Base-by-base conservation (phyloP, 2,113 vertebrate species). In the Cyanoramphus novaezelandiae region DNA sequence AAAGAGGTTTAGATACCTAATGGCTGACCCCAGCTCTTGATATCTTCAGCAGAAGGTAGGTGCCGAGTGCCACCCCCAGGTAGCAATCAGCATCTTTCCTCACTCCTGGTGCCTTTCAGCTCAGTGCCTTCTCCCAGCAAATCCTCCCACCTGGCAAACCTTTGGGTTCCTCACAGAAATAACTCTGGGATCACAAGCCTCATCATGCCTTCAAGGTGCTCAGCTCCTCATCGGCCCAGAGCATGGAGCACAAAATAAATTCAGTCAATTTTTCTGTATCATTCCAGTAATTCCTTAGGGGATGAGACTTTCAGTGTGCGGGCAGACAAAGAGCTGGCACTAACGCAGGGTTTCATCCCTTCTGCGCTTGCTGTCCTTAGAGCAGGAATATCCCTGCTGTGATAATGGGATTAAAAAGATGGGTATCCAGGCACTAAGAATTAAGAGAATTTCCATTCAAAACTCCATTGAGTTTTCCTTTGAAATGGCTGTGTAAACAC, bases 361-460 rank as follows among this genome's bases (percentile, higher is more conserved):
- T 47, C 60, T 5, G 3, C 2, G 0, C 63, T 94, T 5, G 0
- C 46, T 69, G 41, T 94, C 49, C 59, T 80, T 88, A 53, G 31
- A 79, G 71, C 53, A 94, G 79, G 90, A 93, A 82, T 88, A 75
- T 43, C 81, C 83, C 76, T 5, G 25, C 86, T 91, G 64, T 50
- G 55, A 46, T 93, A 95, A 92, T 44, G 35, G 72, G 64, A 75
- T 93, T 94, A 53, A 90, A 91, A 91, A 82, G 24, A 80, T 8
- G 75, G 27, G 49, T 85, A 88, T 46, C 37, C 63, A 77, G 12
- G 67, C 75, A 79, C 44, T 65, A 79, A 90, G 71, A 93, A 86
- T 77, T 76, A 85, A 85, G 91, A 84, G 69, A 93, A 85, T 74
- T 88, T 43, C 39, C 33, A 19, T 70, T 84, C 78, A 89, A 87